phyloP scores from a whole-genome alignment of 2,888 invertebrate species.

The Subacronicta megacephala region DNA sequence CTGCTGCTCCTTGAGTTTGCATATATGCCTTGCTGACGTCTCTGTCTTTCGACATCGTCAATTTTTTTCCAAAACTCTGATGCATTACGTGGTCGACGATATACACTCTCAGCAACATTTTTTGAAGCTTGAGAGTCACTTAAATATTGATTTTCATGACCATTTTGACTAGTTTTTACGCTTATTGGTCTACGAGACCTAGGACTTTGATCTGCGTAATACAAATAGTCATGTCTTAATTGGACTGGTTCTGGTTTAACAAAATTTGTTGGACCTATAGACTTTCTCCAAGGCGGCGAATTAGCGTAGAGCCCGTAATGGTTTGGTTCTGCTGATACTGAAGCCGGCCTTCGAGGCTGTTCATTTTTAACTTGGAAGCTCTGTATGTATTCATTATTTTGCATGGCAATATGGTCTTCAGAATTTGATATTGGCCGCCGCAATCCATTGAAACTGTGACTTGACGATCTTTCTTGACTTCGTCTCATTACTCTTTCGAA shows the following conservation, averaged over 20 bases:
- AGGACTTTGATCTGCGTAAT: constrained; percentile 93
- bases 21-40: constrained; percentile 75
- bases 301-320: constrained; percentile 83
- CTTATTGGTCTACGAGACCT: constrained; percentile 93
- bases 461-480: constrained; percentile 81
- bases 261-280: constrained; percentile 68
- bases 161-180: constrained; percentile 88
- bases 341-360: constrained; percentile 84
- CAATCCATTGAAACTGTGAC: constrained; percentile 84
- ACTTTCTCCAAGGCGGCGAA: constrained; percentile 81
- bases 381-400: constrained; percentile 81
- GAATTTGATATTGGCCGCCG: constrained; percentile 86
- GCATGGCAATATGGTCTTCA: constrained; percentile 87
- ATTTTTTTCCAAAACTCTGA: constrained; percentile 91
- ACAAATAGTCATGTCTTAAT: constrained; percentile 89
- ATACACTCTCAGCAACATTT: constrained; percentile 72
- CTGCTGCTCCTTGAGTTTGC: constrained; percentile 78
- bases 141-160: constrained; percentile 82
- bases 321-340: constrained; percentile 86
- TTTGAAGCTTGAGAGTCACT: constrained; percentile 86
- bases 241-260: constrained; percentile 82
- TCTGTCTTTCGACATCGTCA: constrained; percentile 86
- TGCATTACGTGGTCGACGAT: constrained; percentile 85
- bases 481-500: constrained; percentile 86
- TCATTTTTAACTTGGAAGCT: constrained; percentile 74